Percentiles rank a stretch among this genome's conserved stretches.
These are phyloP conservation scores for Chrysocyon brachyurus DNA, from an alignment of 2,797 vertebrate genomes.

Conservation along the genomic window DNA sequence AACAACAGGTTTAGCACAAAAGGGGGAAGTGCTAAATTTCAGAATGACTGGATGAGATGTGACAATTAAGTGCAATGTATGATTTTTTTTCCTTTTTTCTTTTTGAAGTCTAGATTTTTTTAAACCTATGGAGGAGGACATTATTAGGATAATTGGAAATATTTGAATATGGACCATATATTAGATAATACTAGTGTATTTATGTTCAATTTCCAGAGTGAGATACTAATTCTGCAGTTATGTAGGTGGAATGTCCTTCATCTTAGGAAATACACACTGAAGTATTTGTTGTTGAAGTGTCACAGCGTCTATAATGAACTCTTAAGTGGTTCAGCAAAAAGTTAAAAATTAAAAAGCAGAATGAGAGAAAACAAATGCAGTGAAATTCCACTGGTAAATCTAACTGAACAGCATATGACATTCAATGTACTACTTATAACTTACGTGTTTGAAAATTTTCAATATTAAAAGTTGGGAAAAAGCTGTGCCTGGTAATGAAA, in stretches of 20 bases:
- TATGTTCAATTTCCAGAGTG: not conserved
- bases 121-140: not conserved
- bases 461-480: not conserved
- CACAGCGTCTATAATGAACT: conserved; percentile 30
- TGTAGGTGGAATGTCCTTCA: conserved; percentile 1
- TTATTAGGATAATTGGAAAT: not conserved
- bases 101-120: not conserved
- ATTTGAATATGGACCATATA: not conserved
- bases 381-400: not conserved
- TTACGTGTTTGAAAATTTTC: conserved; percentile 25
- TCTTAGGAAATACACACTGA: not conserved
- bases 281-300: conserved; percentile 54
- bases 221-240: conserved; percentile 31
- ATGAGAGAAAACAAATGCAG: not conserved
- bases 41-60: not conserved
- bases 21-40: not conserved
- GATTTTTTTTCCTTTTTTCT: not conserved
- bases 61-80: not conserved
- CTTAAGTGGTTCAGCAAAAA: conserved; percentile 32
- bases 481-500: not conserved
- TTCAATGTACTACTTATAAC: not conserved
- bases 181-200: not conserved
- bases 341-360: not conserved
- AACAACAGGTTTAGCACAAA: not conserved
- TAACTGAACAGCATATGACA: not conserved